Evolutionary conservation across 2,797 vertebrate species (phyloP).

Genomic region (Streptopelia turtur): DNA sequence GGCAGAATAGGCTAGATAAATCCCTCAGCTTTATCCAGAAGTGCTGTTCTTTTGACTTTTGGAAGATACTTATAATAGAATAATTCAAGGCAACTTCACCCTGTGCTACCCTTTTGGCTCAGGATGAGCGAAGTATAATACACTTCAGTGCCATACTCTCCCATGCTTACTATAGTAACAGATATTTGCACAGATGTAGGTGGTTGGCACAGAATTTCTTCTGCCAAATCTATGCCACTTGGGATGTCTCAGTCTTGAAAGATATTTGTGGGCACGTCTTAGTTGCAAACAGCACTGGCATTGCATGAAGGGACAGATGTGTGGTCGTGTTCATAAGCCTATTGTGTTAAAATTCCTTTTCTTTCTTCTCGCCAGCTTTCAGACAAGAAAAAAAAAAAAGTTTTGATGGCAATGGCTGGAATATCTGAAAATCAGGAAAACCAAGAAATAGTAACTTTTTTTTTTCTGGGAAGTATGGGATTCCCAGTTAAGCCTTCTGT

Average conservation of each 20-base stretch:
- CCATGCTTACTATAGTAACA: not conserved
- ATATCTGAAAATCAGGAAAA: not conserved
- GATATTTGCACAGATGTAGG: not conserved
- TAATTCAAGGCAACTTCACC: not conserved
- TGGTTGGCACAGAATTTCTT: not conserved
- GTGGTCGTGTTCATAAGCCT: not conserved
- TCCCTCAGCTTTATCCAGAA: not conserved
- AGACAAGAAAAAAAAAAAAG: not conserved
- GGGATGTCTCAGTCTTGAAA: not conserved
- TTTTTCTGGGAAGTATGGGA: not conserved
- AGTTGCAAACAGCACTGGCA: not conserved
- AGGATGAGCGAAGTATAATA: not conserved
- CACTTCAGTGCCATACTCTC: not conserved
- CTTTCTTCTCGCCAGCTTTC: not conserved
- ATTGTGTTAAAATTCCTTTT: not conserved
- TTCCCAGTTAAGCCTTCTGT: not conserved
- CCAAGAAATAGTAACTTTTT: accelerated
- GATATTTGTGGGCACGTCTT: not conserved
- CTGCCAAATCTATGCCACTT: not conserved
- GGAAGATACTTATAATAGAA: not conserved
- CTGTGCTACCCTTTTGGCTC: not conserved
- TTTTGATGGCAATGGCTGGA: not conserved
- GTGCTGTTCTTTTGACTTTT: not conserved
- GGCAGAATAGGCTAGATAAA: not conserved
- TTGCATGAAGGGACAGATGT: not conserved